A percentile compares a stretch with the other conserved stretches of the same genome.
Evolutionary conservation across 2,113 vertebrate genomes (phyloP).

Genomic region (Proteles cristata): DNA sequence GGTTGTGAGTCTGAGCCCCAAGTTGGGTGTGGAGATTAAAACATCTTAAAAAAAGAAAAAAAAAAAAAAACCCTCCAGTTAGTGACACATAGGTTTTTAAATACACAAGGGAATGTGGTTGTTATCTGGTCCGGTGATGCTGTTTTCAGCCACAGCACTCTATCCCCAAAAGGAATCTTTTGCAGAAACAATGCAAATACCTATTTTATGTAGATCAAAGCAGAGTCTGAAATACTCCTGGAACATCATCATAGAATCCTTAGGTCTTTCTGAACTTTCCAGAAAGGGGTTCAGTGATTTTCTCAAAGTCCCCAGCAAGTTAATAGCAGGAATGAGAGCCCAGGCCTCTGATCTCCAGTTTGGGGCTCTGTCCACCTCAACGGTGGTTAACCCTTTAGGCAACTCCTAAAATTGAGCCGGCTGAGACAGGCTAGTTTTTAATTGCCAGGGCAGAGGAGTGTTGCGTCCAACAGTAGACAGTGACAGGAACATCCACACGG

Average conservation of each 20-base stretch:
- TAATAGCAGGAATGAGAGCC: not conserved
- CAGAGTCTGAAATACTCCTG: not conserved
- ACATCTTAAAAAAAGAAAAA: not conserved
- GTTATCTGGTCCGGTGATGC: not conserved
- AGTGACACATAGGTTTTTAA: not conserved
- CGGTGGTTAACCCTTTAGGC: not conserved
- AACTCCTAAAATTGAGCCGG: not conserved
- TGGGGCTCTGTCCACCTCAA: not conserved
- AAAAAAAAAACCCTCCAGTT: not conserved
- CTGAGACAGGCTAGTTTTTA: not conserved
- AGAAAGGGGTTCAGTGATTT: not conserved
- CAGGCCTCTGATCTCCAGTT: not conserved
- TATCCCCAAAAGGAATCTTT: not conserved
- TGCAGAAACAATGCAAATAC: not conserved
- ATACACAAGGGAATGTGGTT: not conserved
- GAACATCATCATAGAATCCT: not conserved
- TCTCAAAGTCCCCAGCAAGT: not conserved
- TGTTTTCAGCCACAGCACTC: not conserved
- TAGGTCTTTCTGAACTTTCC: not conserved
- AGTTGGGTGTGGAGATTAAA: not conserved
- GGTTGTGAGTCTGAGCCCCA: not conserved
- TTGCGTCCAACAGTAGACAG: not conserved
- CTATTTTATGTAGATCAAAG: not conserved
- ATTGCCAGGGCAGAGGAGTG: not conserved
- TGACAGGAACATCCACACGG: not conserved